Evolutionary conservation across 1,140 invertebrate species (phyloP).

Genomic region (Halictus rubicundus): DNA sequence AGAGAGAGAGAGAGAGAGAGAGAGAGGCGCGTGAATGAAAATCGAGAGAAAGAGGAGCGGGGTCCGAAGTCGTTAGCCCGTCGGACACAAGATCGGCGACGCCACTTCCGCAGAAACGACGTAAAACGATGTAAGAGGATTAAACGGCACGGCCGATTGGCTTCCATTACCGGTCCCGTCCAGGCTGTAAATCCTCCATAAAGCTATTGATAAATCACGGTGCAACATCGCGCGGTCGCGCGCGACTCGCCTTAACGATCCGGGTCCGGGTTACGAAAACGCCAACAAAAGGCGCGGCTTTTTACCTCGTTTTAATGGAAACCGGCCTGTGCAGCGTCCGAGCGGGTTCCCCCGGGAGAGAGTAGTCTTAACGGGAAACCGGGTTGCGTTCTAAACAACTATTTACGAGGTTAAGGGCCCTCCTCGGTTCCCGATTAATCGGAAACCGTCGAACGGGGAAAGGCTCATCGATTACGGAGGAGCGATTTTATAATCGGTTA

Average conservation of each 20-base stretch:
- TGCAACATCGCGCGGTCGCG: constrained; percentile 28
- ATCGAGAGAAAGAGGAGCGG: constrained; percentile 12
- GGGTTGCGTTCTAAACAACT: background rate
- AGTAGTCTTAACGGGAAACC: background rate
- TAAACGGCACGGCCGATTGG: constrained; percentile 58
- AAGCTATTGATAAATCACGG: constrained; percentile 60
- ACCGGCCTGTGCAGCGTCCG: background rate
- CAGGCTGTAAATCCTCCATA: constrained; percentile 56
- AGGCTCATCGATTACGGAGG: background rate
- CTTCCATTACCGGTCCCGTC: constrained; percentile 58
- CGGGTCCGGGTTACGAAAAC: constrained; percentile 35
- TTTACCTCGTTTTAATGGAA: constrained; percentile 18
- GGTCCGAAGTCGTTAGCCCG: constrained; percentile 10
- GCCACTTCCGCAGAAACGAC: constrained; percentile 50
- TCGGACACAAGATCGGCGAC: constrained; percentile 16
- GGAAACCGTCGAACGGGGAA: background rate
- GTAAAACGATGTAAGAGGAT: constrained; percentile 65
- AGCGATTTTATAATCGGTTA: constrained; percentile 26
- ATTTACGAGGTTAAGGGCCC: constrained; percentile 1
- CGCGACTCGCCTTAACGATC: constrained; percentile 57
- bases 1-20: too few relatives aligned
- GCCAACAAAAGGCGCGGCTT: constrained; percentile 20
- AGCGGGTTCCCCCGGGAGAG: too few relatives aligned
- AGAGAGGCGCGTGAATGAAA: background rate
- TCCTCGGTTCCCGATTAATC: background rate